Conservation (phyloP, 2,888 invertebrate species). For the Linhomoeus sp. region DNA sequence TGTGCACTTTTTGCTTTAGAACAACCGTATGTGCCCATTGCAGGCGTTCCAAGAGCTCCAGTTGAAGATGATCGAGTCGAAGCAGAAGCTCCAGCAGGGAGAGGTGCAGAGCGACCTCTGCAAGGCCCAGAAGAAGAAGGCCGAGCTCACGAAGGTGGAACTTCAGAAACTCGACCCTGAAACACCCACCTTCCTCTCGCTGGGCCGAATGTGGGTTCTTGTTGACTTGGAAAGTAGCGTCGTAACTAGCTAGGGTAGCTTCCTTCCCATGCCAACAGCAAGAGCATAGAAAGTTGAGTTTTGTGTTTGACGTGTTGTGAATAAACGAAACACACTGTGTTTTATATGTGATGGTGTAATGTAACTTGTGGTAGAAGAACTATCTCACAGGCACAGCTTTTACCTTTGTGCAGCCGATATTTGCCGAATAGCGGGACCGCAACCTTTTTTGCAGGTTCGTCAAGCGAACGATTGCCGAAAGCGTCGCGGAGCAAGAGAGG, state of each 20-base stretch:
- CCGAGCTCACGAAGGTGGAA: conserved; percentile 48
- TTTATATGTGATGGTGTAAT: too few relatives aligned
- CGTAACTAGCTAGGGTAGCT: too few relatives aligned
- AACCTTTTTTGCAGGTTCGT: conserved; percentile 38
- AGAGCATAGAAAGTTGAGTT: too few relatives aligned
- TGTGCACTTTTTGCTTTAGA: too few relatives aligned
- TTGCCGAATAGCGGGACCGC: too few relatives aligned
- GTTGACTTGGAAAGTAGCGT: neutral
- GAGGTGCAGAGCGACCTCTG: conserved; percentile 54
- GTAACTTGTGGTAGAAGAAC: too few relatives aligned
- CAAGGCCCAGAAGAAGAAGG: conserved; percentile 46
- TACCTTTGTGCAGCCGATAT: too few relatives aligned
- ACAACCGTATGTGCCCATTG: too few relatives aligned
- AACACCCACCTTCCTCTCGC: conserved; percentile 54
- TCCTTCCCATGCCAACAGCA: too few relatives aligned
- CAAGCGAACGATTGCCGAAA: conserved; percentile 43
- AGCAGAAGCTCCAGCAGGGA: conserved; percentile 54
- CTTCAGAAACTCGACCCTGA: conserved; percentile 40
- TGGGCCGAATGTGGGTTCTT: conserved; percentile 48
- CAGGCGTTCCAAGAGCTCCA: conserved; percentile 60
- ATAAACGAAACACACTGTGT: too few relatives aligned
- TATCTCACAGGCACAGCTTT: too few relatives aligned
- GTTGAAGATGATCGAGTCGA: conserved; percentile 56
- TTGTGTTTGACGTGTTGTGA: too few relatives aligned
- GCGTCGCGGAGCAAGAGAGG: conserved; percentile 43